Evolutionary conservation across 2,888 invertebrate species (phyloP).

Genomic region (Molanna angustata): DNA sequence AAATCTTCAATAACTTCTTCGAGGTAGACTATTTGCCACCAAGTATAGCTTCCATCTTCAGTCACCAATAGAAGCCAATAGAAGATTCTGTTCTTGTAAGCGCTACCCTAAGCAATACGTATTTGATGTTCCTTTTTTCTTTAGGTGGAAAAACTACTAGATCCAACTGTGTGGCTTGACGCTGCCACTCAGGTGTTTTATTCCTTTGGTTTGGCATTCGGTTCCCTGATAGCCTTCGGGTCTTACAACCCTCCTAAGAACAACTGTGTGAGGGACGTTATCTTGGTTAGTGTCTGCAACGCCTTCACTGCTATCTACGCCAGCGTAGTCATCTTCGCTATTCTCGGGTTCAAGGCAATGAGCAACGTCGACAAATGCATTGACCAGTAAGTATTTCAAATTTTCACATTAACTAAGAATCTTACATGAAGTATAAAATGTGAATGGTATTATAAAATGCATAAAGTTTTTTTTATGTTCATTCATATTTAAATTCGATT

Average conservation of each 20-base stretch:
- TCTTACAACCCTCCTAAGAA: constrained; percentile 94
- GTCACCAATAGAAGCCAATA: too few relatives aligned
- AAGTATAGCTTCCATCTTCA: too few relatives aligned
- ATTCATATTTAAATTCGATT: too few relatives aligned
- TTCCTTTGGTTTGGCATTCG: constrained; percentile 92
- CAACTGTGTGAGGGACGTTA: constrained; percentile 89
- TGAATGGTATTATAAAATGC: too few relatives aligned
- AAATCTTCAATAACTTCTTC: too few relatives aligned
- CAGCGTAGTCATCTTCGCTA: constrained; percentile 91
- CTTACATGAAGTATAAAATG: too few relatives aligned
- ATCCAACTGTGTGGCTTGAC: constrained; percentile 92
- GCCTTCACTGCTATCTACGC: constrained; percentile 93
- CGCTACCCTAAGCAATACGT: too few relatives aligned
- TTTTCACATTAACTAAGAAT: too few relatives aligned
- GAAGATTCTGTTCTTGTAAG: too few relatives aligned
- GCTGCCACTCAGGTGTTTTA: constrained; percentile 97
- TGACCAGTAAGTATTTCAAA: constrained; percentile 62
- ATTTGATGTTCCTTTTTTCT: too few relatives aligned
- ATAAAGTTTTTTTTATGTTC: too few relatives aligned
- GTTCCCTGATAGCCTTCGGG: constrained; percentile 92
- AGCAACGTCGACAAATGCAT: constrained; percentile 85
- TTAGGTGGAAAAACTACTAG: constrained; percentile 78
- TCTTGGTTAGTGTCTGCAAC: constrained; percentile 88
- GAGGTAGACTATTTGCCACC: too few relatives aligned
- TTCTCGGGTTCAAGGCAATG: constrained; percentile 94